Percentiles rank a stretch among this genome's conserved stretches.
Conservation (phyloP, 2,888 invertebrate genomes). For the Nycteola revayana region DNA sequence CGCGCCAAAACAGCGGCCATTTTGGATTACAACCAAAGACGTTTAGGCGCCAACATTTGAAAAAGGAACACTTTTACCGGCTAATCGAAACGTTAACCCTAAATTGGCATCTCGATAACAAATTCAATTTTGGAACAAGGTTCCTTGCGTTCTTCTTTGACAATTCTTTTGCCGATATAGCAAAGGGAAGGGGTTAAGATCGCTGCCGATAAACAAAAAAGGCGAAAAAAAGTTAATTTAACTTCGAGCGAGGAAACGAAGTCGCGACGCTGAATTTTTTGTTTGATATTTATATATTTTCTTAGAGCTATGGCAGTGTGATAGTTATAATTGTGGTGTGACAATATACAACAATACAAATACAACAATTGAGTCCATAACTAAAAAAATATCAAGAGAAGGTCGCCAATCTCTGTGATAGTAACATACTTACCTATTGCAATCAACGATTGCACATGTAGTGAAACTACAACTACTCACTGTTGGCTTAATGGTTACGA, state of each 20-base stretch:
- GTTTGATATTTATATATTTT: slow-evolving; percentile 41
- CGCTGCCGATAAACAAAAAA: slow-evolving; percentile 72
- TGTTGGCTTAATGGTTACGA: too few relatives aligned
- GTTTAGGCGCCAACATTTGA: slow-evolving; percentile 25
- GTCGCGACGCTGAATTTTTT: slow-evolving; percentile 50
- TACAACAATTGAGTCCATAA: too few relatives aligned
- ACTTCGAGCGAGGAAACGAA: slow-evolving; percentile 72
- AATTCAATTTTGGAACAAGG: slow-evolving; percentile 74
- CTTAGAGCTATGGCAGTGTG: slow-evolving; percentile 36
- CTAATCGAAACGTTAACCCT: slow-evolving; percentile 51
- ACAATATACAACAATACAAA: too few relatives aligned
- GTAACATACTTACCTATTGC: too few relatives aligned
- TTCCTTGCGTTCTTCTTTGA: slow-evolving; percentile 65
- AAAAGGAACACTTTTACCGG: slow-evolving; percentile 37
- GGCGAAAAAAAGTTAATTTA: slow-evolving; percentile 73
- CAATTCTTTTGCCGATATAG: slow-evolving; percentile 66
- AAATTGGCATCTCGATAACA: slow-evolving; percentile 74
- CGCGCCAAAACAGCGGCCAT: slow-evolving; percentile 30
- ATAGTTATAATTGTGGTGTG: neutral
- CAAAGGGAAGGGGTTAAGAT: slow-evolving; percentile 68
- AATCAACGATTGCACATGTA: too few relatives aligned
- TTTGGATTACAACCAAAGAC: slow-evolving; percentile 21
- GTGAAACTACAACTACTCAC: too few relatives aligned
- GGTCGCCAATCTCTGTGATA: too few relatives aligned
- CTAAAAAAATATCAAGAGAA: too few relatives aligned